A percentile compares a stretch with the other conserved stretches of the same genome.
phyloP scores from a whole-genome alignment of 2,888 invertebrate species.

The Pristionchus entomophagus region DNA sequence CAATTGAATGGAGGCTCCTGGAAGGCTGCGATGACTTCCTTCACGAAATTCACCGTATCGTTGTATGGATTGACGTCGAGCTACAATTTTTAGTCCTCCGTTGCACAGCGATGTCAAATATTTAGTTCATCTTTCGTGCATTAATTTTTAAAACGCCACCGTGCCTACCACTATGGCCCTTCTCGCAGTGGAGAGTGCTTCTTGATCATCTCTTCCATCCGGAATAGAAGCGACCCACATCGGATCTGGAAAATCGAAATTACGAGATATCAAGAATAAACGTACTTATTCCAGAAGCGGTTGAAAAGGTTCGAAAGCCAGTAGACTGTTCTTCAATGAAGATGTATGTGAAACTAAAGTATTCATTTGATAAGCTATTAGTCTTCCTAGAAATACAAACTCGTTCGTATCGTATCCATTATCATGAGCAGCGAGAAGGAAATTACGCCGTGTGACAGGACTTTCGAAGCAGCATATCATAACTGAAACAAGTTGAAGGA shows the following conservation, averaged over 20 bases:
- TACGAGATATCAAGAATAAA: background rate
- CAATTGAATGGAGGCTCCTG: conserved; percentile 56
- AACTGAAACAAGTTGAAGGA: background rate
- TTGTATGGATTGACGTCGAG: background rate
- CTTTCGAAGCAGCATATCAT: conserved; percentile 25
- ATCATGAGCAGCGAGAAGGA: conserved; percentile 29
- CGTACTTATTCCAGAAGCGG: background rate
- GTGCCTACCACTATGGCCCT: background rate
- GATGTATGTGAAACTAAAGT: background rate
- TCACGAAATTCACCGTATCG: background rate
- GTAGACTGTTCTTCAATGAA: conserved; percentile 9
- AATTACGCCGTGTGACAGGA: conserved; percentile 2
- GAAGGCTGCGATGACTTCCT: conserved; percentile 54
- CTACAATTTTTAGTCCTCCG: background rate
- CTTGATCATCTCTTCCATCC: conserved; percentile 10
- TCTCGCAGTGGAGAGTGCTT: background rate
- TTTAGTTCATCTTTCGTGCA: too few species aligned
- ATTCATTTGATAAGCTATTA: too few species aligned
- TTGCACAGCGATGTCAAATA: background rate
- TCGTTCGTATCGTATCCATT: conserved; percentile 22
- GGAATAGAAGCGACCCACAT: conserved; percentile 28
- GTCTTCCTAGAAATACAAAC: background rate
- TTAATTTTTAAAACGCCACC: too few species aligned
- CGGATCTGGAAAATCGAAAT: background rate
- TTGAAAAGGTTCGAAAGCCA: conserved; percentile 6